Base-by-base conservation (phyloP, 1,140 invertebrate species). In the Meloidogyne chitwoodi region DNA sequence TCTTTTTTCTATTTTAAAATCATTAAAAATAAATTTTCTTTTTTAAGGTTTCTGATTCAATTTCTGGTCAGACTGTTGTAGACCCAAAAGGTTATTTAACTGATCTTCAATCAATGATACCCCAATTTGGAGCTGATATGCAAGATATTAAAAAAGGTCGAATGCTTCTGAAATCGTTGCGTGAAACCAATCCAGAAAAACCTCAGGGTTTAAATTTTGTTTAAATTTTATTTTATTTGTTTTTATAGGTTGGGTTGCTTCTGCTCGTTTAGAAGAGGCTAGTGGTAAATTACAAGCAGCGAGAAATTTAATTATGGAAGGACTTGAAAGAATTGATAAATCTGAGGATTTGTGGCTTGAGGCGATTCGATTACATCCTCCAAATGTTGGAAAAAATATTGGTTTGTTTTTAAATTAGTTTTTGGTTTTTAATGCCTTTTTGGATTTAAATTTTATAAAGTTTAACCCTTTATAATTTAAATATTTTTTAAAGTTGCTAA, bases 1-100 rank as follows among this genome's bases (percentile, higher is more conserved):
- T 6, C 12, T 56, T 26, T 41, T 62, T 79, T 76, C 27, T 61
- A 8, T 73, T 14, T 69, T 14, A 19, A 24, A 10, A 48, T 69
- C 41, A 38, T 27, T 70, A 74, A 41, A 19, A 38, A 77, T n/a
- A n/a, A n/a, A 11, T 34, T 48, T 63, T 44, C 11, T 26, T 19
- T 38, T 77, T 83, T 76, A 27, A 89, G 88, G 93, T 96, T 16
- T 99, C 96, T 0, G 96, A 99, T 89, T 98, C 96, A 10, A 96
- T 99, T 0, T 93, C 93, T 34, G 97, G 97, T 5, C 97, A 99
- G 90, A 99, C 97, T 24, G 96, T 99, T 0, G 95, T 99, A 2
- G 97, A 99, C 90, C 96, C 97, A 0, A 99, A 99, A 89, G 96
- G 96, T 14, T 99, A 99, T 87, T 89, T 99, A 11, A 99, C 97